Evolutionary conservation across 2,797 vertebrate genomes (phyloP).

Genomic region (Pempheris klunzingeri): DNA sequence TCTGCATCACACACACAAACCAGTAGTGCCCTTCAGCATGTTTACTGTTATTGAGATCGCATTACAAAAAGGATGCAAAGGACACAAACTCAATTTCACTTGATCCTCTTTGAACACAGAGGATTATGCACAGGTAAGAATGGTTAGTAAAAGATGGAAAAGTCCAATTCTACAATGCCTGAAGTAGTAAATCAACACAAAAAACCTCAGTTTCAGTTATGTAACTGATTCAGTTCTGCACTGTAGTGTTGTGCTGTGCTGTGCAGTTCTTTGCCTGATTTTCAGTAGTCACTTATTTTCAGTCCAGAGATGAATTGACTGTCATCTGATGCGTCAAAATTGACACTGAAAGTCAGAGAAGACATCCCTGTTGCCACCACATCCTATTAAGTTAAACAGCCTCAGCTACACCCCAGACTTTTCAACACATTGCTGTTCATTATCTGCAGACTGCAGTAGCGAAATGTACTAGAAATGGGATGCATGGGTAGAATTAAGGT

Average conservation of each 20-base stretch:
- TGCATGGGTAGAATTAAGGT: not conserved
- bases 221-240: not conserved
- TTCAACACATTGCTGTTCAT: slow-evolving; percentile 25
- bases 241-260: slow-evolving; percentile 26
- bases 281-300: slow-evolving; percentile 46
- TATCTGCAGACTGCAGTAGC: slow-evolving; percentile 24
- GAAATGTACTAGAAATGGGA: slow-evolving; percentile 24
- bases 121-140: slow-evolving; percentile 26
- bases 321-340: slow-evolving; percentile 35
- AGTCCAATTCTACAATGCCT: not conserved
- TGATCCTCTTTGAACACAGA: slow-evolving; percentile 34
- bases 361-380: slow-evolving; percentile 38
- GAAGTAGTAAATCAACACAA: slow-evolving; percentile 30
- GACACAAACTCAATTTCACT: slow-evolving; percentile 48
- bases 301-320: slow-evolving; percentile 35
- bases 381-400: slow-evolving; percentile 58
- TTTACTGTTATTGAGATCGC: slow-evolving; percentile 19
- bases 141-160: not conserved
- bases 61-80: slow-evolving; percentile 42
- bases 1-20: not conserved
- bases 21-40: slow-evolving; percentile 19
- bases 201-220: slow-evolving; percentile 28
- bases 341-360: slow-evolving; percentile 53
- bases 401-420: slow-evolving; percentile 29
- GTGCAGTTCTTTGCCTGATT: slow-evolving; percentile 33